Percentiles rank a stretch among this genome's conserved stretches.
These are phyloP conservation scores for Andrena flavipes DNA, from an alignment of 2,888 invertebrate species.

Conservation along the genomic window DNA sequence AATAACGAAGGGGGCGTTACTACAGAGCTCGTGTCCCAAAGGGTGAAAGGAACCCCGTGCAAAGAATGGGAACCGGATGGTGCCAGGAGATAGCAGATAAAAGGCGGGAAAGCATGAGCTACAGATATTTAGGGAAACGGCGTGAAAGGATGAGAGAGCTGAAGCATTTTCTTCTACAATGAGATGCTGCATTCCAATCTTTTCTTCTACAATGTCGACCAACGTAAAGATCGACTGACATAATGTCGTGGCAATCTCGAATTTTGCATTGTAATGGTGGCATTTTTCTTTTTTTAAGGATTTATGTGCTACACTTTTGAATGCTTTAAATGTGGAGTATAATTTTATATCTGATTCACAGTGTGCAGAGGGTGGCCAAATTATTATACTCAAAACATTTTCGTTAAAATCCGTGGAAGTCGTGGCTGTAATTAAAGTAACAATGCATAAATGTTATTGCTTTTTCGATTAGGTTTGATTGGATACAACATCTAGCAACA, in stretches of 20 bases:
- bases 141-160: constrained; percentile 14
- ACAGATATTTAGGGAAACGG: constrained; percentile 10
- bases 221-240: background rate
- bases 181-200: background rate
- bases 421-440: too few relatives aligned
- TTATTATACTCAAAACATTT: too few relatives aligned
- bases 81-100: constrained; percentile 24
- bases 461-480: too few relatives aligned
- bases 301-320: too few relatives aligned
- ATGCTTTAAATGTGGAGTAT: too few relatives aligned
- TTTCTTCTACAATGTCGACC: background rate
- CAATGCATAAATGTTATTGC: too few relatives aligned
- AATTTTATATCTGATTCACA: too few relatives aligned
- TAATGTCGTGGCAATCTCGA: background rate
- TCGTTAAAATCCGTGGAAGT: too few relatives aligned
- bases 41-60: constrained; percentile 55
- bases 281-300: too few relatives aligned
- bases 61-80: constrained; percentile 42
- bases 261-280: background rate
- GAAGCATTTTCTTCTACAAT: background rate
- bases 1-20: constrained; percentile 74
- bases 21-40: constrained; percentile 52
- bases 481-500: too few relatives aligned
- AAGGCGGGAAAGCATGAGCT: constrained; percentile 15
- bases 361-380: too few relatives aligned